A percentile compares a stretch with the other conserved stretches of the same genome.
These are phyloP conservation scores for Sericinus montela DNA, from an alignment of 2,888 invertebrate genomes.

Conservation along the genomic window DNA sequence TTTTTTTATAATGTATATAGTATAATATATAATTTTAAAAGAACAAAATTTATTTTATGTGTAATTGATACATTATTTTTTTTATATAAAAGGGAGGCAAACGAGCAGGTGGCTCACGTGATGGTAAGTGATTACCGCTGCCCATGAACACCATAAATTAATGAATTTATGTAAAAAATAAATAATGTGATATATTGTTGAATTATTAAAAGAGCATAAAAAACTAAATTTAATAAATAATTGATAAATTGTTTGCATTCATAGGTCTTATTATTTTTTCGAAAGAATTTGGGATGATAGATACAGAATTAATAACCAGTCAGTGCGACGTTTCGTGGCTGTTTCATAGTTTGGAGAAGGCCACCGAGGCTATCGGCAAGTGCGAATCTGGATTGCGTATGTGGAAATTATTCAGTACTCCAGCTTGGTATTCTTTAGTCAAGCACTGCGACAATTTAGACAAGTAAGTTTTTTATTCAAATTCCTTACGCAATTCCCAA, in stretches of 20 bases:
- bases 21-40: too few species aligned
- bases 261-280: constrained; percentile 70
- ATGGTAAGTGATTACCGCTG: too few species aligned
- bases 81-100: too few species aligned
- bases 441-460: constrained; percentile 81
- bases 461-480: constrained; percentile 60
- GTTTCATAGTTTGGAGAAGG: constrained; percentile 76
- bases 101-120: too few species aligned
- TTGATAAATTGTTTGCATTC: constrained; percentile 7
- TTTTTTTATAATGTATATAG: too few species aligned
- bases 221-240: neutral
- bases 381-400: constrained; percentile 83
- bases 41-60: too few species aligned
- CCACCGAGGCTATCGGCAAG: constrained; percentile 78
- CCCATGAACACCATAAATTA: too few species aligned
- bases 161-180: too few species aligned
- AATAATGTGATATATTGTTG: too few species aligned
- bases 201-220: too few species aligned
- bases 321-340: constrained; percentile 78
- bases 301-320: constrained; percentile 67
- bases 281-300: constrained; percentile 81
- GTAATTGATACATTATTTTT: too few species aligned
- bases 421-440: constrained; percentile 77
- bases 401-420: constrained; percentile 82
- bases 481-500: too few species aligned